These are phyloP conservation scores for Cassiopea xamachana DNA, from an alignment of 30 jellyfish, hydroid and myxozoan genomes.

Conservation along the genomic window DNA sequence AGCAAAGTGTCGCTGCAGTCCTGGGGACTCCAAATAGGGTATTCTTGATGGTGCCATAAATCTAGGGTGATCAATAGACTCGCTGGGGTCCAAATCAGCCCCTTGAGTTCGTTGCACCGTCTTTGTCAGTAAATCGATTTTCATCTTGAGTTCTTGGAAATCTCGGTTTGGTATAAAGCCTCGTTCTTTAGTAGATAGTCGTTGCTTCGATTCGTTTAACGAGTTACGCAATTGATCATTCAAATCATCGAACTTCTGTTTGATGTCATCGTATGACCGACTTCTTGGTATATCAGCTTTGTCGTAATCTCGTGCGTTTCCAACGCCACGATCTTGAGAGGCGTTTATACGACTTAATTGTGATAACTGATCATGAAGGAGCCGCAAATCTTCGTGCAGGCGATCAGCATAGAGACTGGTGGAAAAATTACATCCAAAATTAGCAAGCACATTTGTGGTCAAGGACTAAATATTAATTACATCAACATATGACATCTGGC, in stretches of 20 bases:
- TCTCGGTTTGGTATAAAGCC: constrained; percentile 22
- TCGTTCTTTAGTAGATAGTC: background rate
- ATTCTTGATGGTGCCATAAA: background rate
- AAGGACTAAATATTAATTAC: background rate
- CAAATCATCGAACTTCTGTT: constrained; percentile 24
- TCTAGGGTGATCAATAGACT: background rate
- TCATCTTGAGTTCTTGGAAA: constrained; percentile 51
- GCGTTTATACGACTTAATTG: constrained; percentile 3
- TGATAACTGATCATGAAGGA: constrained; percentile 26
- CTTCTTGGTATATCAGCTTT: background rate
- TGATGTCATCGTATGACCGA: constrained; percentile 27
- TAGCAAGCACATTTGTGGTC: background rate
- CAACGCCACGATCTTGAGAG: background rate
- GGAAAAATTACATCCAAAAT: background rate
- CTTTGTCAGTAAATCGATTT: constrained; percentile 46
- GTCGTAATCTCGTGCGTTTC: no score
- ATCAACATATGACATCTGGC: no score
- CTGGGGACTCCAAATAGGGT: background rate
- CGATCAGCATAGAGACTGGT: constrained; percentile 38
- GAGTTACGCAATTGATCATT: constrained; percentile 21
- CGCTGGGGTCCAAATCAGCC: background rate
- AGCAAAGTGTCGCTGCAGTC: background rate
- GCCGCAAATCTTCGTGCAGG: constrained; percentile 26
- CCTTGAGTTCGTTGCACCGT: constrained; percentile 39
- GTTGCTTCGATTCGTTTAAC: background rate